Percentiles rank a stretch among this genome's conserved stretches.
Evolutionary conservation across 2,888 invertebrate species (phyloP).

Genomic region (Lomographa bimaculata): DNA sequence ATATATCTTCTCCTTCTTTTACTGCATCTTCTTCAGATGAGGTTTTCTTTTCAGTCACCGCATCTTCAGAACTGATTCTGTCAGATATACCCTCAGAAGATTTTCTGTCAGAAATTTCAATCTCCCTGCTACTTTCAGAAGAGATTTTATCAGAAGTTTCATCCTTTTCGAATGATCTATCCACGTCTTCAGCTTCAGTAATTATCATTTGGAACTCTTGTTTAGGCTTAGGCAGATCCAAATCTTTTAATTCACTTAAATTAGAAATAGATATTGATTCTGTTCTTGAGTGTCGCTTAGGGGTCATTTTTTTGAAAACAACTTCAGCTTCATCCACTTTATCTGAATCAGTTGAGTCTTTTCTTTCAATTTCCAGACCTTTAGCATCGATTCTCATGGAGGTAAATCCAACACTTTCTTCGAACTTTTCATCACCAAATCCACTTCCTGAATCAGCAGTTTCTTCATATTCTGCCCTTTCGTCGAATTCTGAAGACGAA

Average conservation of each 20-base stretch:
- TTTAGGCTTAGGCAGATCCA: conserved; percentile 54
- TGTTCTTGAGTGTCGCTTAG: conserved; percentile 75
- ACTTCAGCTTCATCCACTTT: conserved; percentile 59
- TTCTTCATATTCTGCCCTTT: conserved; percentile 77
- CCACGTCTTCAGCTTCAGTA: conserved; percentile 76
- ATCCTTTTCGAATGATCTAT: conserved; percentile 72
- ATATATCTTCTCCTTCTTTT: conserved; percentile 48
- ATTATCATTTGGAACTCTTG: conserved; percentile 77
- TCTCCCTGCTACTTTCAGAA: conserved; percentile 77
- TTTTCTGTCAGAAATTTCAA: conserved; percentile 78
- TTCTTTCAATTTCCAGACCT: conserved; percentile 57
- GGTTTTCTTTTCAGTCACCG: conserved; percentile 78
- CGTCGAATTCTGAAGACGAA: conserved; percentile 79
- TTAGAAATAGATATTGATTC: conserved; percentile 76
- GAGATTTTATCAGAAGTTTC: conserved; percentile 79
- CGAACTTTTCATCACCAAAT: conserved; percentile 78
- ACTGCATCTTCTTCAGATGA: conserved; percentile 72
- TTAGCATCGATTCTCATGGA: conserved; percentile 68
- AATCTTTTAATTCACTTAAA: conserved; percentile 67
- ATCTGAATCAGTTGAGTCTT: conserved; percentile 63
- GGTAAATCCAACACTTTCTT: conserved; percentile 74
- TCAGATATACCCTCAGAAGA: conserved; percentile 80
- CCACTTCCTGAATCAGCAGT: conserved; percentile 77
- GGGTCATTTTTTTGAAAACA: conserved; percentile 72
- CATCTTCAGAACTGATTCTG: conserved; percentile 78